Evolutionary conservation across 2,888 invertebrate genomes (phyloP).

Genomic region (Empis stercorea): DNA sequence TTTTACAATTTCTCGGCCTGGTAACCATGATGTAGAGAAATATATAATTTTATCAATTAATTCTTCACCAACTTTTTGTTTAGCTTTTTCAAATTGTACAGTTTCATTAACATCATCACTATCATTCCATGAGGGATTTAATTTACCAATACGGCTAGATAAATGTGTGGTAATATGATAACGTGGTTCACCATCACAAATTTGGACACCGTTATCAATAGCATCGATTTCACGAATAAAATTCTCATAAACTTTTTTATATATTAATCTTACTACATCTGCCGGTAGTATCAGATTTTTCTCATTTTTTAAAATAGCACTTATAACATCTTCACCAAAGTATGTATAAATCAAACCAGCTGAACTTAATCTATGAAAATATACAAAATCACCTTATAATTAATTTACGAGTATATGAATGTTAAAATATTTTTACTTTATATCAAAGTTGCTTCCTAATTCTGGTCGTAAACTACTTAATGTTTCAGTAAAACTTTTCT

Average conservation of each 20-base stretch:
- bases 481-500: constrained; percentile 58
- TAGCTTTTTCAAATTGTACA: constrained; percentile 59
- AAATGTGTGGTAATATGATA: constrained; percentile 72
- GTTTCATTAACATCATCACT: constrained; percentile 41
- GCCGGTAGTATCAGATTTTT: constrained; percentile 37
- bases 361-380: constrained; percentile 66
- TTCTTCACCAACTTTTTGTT: constrained; percentile 64
- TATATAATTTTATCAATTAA: constrained; percentile 56
- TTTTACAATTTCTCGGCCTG: constrained; percentile 66
- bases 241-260: constrained; percentile 63
- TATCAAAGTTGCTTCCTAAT: constrained; percentile 44
- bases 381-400: background rate
- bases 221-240: constrained; percentile 92
- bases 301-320: constrained; percentile 39
- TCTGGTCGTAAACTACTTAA: constrained; percentile 51
- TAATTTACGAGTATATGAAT: background rate
- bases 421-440: constrained; percentile 36
- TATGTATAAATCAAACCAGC: constrained; percentile 87
- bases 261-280: constrained; percentile 44
- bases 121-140: constrained; percentile 79
- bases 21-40: constrained; percentile 64
- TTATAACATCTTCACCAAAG: constrained; percentile 71
- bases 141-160: constrained; percentile 55
- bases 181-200: constrained; percentile 55
- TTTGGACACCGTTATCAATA: constrained; percentile 91